phyloP scores from a whole-genome alignment of 1,140 invertebrate genomes.

The Atta colombica region DNA sequence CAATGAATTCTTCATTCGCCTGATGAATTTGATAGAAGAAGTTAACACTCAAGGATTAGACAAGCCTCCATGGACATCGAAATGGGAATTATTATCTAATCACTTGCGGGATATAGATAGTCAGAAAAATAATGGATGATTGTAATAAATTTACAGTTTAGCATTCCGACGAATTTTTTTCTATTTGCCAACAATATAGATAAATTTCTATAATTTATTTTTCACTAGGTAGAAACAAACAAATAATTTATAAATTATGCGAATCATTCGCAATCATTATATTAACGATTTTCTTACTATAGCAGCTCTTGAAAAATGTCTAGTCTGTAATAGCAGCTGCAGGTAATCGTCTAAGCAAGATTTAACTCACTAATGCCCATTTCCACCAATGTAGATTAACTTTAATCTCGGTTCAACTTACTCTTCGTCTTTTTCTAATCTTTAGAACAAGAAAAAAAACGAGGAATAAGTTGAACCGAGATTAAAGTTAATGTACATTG shows the following conservation, averaged over 20 bases:
- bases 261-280: neutral
- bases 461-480: too few relatives aligned
- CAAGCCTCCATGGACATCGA: conserved; percentile 77
- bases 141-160: conserved; percentile 17
- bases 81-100: conserved; percentile 73
- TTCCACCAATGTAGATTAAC: too few relatives aligned
- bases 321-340: conserved; percentile 36
- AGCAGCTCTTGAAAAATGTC: neutral
- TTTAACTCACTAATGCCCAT: neutral
- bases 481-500: too few relatives aligned
- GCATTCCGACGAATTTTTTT: conserved; percentile 32
- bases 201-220: neutral
- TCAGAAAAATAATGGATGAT: conserved; percentile 20
- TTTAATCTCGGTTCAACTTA: too few relatives aligned
- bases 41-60: conserved; percentile 81
- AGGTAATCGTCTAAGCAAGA: neutral
- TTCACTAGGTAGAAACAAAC: conserved; percentile 2
- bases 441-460: too few relatives aligned
- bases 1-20: conserved; percentile 84
- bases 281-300: neutral
- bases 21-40: conserved; percentile 83
- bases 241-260: neutral
- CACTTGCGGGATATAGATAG: conserved; percentile 53
- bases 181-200: conserved; percentile 28
- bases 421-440: too few relatives aligned